phyloP scores from a whole-genome alignment of 2,888 invertebrate genomes.

The Brachycybe producta region DNA sequence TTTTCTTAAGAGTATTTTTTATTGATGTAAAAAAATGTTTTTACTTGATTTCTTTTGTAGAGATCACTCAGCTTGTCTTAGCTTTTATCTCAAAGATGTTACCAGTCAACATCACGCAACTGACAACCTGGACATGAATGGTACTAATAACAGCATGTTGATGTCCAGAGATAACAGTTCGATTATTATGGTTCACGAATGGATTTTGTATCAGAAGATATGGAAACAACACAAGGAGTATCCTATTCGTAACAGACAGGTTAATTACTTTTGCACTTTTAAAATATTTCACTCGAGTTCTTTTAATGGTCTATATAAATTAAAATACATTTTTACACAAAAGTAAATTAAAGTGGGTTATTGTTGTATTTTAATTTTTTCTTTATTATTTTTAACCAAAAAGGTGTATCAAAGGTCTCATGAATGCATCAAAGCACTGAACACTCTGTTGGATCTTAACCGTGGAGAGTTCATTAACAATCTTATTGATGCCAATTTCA shows the following conservation, averaged over 20 bases:
- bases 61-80: slow-evolving; percentile 24
- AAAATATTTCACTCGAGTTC: neutral
- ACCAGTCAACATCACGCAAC: slow-evolving; percentile 6
- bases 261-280: slow-evolving; percentile 2
- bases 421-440: slow-evolving; percentile 41
- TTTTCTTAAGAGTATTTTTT: too few species aligned
- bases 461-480: slow-evolving; percentile 39
- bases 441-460: slow-evolving; percentile 40
- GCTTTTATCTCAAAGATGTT: slow-evolving; percentile 19
- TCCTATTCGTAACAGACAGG: slow-evolving; percentile 14
- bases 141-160: neutral
- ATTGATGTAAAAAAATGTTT: too few species aligned
- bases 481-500: slow-evolving; percentile 35
- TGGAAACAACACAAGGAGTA: slow-evolving; percentile 1
- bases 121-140: too few species aligned
- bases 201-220: slow-evolving; percentile 10
- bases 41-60: slow-evolving; percentile 20
- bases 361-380: too few species aligned
- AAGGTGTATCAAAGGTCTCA: slow-evolving; percentile 40
- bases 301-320: slow-evolving; percentile 2
- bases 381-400: too few species aligned
- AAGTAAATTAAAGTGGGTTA: too few species aligned
- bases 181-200: neutral
- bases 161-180: neutral
- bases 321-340: too few species aligned